phyloP scores from a whole-genome alignment of 2,888 invertebrate genomes.

The Gasteruption jaculator region DNA sequence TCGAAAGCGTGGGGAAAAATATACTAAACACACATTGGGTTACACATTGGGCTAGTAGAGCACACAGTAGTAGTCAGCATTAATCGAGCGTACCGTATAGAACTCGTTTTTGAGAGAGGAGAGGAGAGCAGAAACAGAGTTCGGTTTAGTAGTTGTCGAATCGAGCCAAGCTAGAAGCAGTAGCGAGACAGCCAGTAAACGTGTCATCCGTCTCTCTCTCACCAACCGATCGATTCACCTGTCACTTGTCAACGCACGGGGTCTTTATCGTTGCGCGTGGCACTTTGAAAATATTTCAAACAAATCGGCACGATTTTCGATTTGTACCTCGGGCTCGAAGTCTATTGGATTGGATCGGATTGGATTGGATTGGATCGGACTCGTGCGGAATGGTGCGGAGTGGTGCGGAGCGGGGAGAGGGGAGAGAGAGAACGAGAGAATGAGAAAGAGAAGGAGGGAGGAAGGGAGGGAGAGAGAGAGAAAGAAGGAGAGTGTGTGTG shows the following conservation, averaged over 20 bases:
- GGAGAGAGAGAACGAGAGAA: neutral
- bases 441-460: slow-evolving; percentile 5
- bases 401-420: slow-evolving; percentile 6
- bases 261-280: slow-evolving; percentile 28
- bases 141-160: too few relatives aligned
- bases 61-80: too few relatives aligned
- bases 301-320: slow-evolving; percentile 1
- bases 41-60: too few relatives aligned
- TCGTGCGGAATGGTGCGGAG: slow-evolving; percentile 5
- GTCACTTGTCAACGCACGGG: slow-evolving; percentile 40
- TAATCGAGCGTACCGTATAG: too few relatives aligned
- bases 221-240: slow-evolving; percentile 44
- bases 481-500: slow-evolving; percentile 7
- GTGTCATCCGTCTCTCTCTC: slow-evolving; percentile 9
- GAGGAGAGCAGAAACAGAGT: too few relatives aligned
- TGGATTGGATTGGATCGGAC: slow-evolving; percentile 12
- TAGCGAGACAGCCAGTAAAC: neutral
- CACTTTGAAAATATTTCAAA: slow-evolving; percentile 10
- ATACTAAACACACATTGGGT: too few relatives aligned
- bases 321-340: slow-evolving; percentile 9
- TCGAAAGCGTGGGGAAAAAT: too few relatives aligned
- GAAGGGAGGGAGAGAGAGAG: neutral
- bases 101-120: too few relatives aligned
- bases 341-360: slow-evolving; percentile 9
- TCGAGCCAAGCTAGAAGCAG: neutral